Evolutionary conservation across 1,140 invertebrate species (phyloP).

Genomic region (Euwallacea similis): DNA sequence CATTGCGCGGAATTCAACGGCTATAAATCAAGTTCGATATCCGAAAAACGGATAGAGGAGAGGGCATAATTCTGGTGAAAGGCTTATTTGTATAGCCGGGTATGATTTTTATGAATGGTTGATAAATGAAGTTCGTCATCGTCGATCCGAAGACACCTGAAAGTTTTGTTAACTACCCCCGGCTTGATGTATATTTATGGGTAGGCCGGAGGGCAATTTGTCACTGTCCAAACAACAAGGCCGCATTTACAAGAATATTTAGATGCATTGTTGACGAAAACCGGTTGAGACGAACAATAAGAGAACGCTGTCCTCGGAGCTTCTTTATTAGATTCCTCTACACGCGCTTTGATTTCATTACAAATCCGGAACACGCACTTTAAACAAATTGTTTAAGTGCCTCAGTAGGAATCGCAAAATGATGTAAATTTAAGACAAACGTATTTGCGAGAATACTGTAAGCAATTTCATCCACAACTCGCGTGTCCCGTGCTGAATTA

Average conservation of each 20-base stretch:
- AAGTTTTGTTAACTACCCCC: constrained; percentile 1
- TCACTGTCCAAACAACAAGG: constrained; percentile 2
- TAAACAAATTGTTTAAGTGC: background rate
- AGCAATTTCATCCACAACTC: no score
- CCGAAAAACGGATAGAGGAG: no score
- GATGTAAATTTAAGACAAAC: no score
- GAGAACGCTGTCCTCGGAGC: background rate
- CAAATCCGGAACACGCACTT: background rate
- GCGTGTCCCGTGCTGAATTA: no score
- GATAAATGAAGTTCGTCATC: constrained; percentile 1
- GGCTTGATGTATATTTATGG: constrained; percentile 4
- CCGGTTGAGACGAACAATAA: background rate
- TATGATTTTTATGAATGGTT: background rate
- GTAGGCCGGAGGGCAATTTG: background rate
- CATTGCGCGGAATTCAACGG: no score
- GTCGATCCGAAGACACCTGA: background rate
- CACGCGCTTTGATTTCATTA: background rate
- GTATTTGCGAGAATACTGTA: no score
- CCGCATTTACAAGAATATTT: constrained; percentile 2
- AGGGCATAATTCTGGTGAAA: no score
- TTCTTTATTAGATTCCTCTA: background rate
- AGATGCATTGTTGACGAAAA: background rate
- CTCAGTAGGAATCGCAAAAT: no score
- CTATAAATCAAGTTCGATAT: no score
- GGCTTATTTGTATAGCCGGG: no score